These are phyloP conservation scores for Oncorhynchus keta DNA, from an alignment of 2,113 vertebrate species.

Conservation along the genomic window DNA sequence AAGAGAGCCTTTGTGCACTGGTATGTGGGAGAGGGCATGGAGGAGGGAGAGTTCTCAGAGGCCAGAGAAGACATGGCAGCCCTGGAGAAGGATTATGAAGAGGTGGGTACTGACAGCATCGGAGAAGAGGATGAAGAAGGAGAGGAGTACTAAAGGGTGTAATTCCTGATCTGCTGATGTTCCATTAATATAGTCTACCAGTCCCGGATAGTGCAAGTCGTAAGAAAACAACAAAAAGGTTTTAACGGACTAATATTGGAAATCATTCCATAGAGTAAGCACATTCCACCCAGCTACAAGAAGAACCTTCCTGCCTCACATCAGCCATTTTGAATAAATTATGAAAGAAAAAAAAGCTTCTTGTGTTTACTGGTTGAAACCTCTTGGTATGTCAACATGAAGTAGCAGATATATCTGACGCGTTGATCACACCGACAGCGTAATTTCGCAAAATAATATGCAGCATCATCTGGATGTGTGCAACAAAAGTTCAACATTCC, in stretches of 20 bases:
- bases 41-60: constrained; percentile 45
- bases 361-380: constrained; percentile 1
- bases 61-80: constrained; percentile 49
- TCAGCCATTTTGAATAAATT: not conserved
- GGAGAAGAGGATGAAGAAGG: constrained; percentile 44
- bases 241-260: not conserved
- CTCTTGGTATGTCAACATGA: not conserved
- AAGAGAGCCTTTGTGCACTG: constrained; percentile 43
- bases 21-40: constrained; percentile 46
- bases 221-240: constrained; percentile 1
- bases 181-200: not conserved
- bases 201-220: constrained; percentile 3
- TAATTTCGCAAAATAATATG: not conserved
- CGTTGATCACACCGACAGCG: too few relatives aligned
- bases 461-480: too few relatives aligned
- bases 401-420: not conserved
- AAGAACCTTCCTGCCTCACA: not conserved
- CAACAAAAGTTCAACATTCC: too few relatives aligned
- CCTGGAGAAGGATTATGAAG: constrained; percentile 46
- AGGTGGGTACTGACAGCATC: constrained; percentile 38
- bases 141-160: constrained; percentile 35
- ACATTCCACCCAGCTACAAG: constrained; percentile 21
- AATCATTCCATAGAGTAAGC: constrained; percentile 10
- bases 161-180: not conserved
- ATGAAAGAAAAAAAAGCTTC: not conserved